A percentile compares a stretch with the other conserved stretches of the same genome.
phyloP scores from a whole-genome alignment of 2,797 vertebrate genomes.

The Falco concolor region DNA sequence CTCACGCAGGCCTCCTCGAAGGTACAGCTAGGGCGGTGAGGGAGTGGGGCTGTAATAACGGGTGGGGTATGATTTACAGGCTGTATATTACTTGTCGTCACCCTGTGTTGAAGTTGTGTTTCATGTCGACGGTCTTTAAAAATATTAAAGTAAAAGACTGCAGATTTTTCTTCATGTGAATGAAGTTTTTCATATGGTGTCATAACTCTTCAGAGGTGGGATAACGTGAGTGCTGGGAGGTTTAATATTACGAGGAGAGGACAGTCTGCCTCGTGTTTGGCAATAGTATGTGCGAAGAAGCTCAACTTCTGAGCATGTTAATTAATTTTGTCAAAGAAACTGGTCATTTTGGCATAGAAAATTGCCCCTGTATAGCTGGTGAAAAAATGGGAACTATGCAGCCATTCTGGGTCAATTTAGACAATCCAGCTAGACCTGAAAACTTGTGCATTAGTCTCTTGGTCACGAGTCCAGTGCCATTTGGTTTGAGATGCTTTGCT shows the following conservation, averaged over 20 bases:
- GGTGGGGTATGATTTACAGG: not conserved
- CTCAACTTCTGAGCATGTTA: rapidly evolving
- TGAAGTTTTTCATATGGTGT: not conserved
- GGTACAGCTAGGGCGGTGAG: not conserved
- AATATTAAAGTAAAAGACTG: not conserved
- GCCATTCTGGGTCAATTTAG: not conserved
- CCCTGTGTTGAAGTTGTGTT: not conserved
- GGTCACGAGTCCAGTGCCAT: not conserved
- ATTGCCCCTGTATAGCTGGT: not conserved
- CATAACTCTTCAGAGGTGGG: not conserved
- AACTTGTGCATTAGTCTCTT: rapidly evolving
- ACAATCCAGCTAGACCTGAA: not conserved
- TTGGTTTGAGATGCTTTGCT: not conserved
- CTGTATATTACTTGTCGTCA: rapidly evolving
- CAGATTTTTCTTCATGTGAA: not conserved
- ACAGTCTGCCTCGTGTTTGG: rapidly evolving
- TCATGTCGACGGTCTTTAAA: not conserved
- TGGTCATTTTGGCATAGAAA: not conserved
- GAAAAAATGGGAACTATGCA: not conserved
- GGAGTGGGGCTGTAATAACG: rapidly evolving
- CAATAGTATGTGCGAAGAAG: not conserved
- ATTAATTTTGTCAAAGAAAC: not conserved
- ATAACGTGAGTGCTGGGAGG: not conserved
- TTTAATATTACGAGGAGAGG: not conserved
- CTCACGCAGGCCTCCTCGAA: not conserved